Percentiles rank a stretch among this genome's conserved stretches.
Evolutionary conservation across 2,797 vertebrate species (phyloP).

Genomic region (Limnodromus scolopaceus): DNA sequence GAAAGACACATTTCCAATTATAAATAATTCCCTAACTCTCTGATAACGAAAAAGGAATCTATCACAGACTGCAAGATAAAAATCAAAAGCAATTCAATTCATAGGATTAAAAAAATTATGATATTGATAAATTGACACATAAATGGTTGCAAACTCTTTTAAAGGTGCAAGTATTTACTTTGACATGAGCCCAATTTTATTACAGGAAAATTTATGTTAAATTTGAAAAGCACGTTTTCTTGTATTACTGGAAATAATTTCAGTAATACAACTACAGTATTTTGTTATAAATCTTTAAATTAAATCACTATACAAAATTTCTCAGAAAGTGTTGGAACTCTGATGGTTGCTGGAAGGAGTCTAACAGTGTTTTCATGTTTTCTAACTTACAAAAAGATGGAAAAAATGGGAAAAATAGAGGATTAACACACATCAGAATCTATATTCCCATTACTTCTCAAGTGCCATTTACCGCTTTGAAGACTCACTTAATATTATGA

Average conservation of each 20-base stretch:
- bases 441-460: background rate
- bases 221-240: slow-evolving; percentile 34
- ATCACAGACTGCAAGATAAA: slow-evolving; percentile 41
- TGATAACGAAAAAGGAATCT: slow-evolving; percentile 52
- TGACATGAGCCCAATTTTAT: background rate
- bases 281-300: slow-evolving; percentile 25
- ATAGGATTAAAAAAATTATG: slow-evolving; percentile 39
- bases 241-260: slow-evolving; percentile 52
- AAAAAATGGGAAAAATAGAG: background rate
- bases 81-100: slow-evolving; percentile 29
- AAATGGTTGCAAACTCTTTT: slow-evolving; percentile 15
- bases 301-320: slow-evolving; percentile 12
- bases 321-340: background rate
- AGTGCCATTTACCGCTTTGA: background rate
- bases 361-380: background rate
- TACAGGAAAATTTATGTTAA: slow-evolving; percentile 23
- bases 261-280: background rate
- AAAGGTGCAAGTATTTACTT: slow-evolving; percentile 33
- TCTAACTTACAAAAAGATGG: background rate
- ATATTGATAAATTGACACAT: slow-evolving; percentile 38
- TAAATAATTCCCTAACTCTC: slow-evolving; percentile 9
- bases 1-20: slow-evolving; percentile 21
- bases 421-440: background rate
- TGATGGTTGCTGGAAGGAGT: background rate
- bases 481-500: background rate